Percentiles rank a stretch among this genome's conserved stretches.
These are phyloP conservation scores for Desmophyllum pertusum DNA, from an alignment of 92 coral and sea anemone species.

Conservation along the genomic window DNA sequence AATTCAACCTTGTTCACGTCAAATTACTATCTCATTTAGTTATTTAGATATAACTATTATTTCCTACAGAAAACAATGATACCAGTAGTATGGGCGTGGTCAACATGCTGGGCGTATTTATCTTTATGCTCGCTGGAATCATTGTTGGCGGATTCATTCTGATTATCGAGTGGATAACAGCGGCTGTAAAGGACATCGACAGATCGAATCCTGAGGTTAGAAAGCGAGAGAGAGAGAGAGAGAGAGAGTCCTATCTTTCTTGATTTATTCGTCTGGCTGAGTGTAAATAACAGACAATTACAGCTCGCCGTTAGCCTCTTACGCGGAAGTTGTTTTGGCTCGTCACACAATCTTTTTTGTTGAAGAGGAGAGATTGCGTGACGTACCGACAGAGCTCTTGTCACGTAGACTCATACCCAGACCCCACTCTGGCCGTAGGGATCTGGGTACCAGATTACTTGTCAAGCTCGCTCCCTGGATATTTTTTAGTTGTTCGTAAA, in stretches of 20 bases:
- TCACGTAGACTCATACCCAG: too few species aligned
- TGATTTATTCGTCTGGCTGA: neutral
- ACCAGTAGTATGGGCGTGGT: conserved; percentile 57
- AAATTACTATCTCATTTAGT: neutral
- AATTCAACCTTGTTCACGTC: neutral
- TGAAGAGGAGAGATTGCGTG: too few species aligned
- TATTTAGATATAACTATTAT: neutral
- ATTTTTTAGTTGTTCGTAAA: too few species aligned
- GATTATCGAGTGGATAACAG: conserved; percentile 51
- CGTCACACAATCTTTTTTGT: too few species aligned
- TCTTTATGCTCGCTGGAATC: conserved; percentile 46
- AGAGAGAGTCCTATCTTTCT: neutral
- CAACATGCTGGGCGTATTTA: conserved; percentile 65
- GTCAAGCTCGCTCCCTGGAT: too few species aligned
- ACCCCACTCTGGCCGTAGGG: too few species aligned
- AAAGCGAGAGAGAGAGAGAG: neutral
- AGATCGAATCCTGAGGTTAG: neutral
- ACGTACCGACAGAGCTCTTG: too few species aligned
- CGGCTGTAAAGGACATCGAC: conserved; percentile 28
- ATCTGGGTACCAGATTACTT: too few species aligned
- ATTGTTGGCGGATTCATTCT: conserved; percentile 40
- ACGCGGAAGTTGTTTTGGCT: too few species aligned
- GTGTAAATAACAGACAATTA: too few species aligned
- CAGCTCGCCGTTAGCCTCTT: too few species aligned
- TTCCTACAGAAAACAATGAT: conserved; percentile 21